Conservation (phyloP, 2,797 vertebrate genomes). For the Falco novaeseelandiae region DNA sequence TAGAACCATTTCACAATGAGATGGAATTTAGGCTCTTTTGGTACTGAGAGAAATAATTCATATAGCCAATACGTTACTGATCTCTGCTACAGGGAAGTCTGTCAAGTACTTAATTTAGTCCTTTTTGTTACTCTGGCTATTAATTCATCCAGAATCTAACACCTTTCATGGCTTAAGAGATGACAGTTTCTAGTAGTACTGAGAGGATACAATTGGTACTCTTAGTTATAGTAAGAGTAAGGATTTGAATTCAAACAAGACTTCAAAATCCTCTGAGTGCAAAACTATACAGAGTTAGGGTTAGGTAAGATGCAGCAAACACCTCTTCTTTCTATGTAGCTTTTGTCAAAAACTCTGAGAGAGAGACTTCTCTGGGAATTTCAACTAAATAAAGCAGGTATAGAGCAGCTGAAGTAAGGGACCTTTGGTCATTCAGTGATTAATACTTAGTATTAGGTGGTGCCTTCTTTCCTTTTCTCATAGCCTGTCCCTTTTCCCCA, state of each 20-base stretch:
- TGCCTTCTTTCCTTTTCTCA: neutral
- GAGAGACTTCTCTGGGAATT: neutral
- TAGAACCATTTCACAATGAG: neutral
- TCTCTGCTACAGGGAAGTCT: neutral
- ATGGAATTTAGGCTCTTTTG: neutral
- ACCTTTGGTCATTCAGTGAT: neutral
- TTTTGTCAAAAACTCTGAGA: neutral
- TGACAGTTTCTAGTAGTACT: neutral
- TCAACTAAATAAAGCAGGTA: neutral
- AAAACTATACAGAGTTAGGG: neutral
- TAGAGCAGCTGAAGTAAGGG: neutral
- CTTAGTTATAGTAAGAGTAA: neutral
- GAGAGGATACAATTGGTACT: neutral
- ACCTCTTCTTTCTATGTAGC: neutral
- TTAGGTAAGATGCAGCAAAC: neutral
- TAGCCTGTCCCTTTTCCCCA: neutral
- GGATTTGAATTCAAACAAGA: neutral
- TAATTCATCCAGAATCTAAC: constrained; percentile 13
- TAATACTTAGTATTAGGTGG: neutral
- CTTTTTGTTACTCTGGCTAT: neutral
- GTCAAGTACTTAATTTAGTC: neutral
- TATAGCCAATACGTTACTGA: neutral
- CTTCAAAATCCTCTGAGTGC: neutral
- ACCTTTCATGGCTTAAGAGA: neutral
- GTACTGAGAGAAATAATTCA: neutral